A percentile compares a stretch with the other conserved stretches of the same genome.
These are phyloP conservation scores for Orthonychiurus folsomi DNA, from an alignment of 2,888 invertebrate genomes.

Conservation along the genomic window DNA sequence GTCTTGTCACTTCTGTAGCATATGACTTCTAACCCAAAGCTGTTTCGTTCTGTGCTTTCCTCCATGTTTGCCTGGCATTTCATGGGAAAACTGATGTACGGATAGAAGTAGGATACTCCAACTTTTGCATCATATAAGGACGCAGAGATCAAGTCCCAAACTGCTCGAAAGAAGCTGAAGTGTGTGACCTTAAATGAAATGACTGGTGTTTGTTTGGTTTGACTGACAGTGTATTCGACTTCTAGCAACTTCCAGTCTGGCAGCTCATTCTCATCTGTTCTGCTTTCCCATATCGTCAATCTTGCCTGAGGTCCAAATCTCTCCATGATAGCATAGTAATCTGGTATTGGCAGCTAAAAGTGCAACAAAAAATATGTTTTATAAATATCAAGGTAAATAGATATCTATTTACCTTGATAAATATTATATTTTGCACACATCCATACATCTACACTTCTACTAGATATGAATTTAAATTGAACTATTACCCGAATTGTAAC, in stretches of 20 bases:
- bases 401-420: too few species aligned
- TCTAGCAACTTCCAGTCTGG: slow-evolving; percentile 35
- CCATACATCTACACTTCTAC: too few species aligned
- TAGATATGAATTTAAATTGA: too few species aligned
- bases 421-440: too few species aligned
- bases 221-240: slow-evolving; percentile 20
- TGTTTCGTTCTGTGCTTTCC: slow-evolving; percentile 32
- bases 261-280: slow-evolving; percentile 36
- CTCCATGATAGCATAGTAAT: slow-evolving; percentile 34
- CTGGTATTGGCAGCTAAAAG: slow-evolving; percentile 41
- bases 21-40: slow-evolving; percentile 42
- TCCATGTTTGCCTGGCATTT: slow-evolving; percentile 42
- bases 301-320: slow-evolving; percentile 22
- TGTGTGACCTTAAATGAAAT: slow-evolving; percentile 39
- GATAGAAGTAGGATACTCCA: slow-evolving; percentile 41
- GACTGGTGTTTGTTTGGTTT: slow-evolving; percentile 21
- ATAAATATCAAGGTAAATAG: too few species aligned
- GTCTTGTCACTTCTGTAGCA: slow-evolving; percentile 39
- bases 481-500: slow-evolving; percentile 40
- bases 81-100: slow-evolving; percentile 41
- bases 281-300: slow-evolving; percentile 39
- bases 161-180: slow-evolving; percentile 41
- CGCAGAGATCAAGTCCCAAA: slow-evolving; percentile 41
- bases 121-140: slow-evolving; percentile 39
- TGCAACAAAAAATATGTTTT: too few species aligned